A percentile compares a stretch with the other conserved stretches of the same genome.
These are phyloP conservation scores for Oreochromis spilurus DNA, from an alignment of 2,113 vertebrate species.

Conservation along the genomic window DNA sequence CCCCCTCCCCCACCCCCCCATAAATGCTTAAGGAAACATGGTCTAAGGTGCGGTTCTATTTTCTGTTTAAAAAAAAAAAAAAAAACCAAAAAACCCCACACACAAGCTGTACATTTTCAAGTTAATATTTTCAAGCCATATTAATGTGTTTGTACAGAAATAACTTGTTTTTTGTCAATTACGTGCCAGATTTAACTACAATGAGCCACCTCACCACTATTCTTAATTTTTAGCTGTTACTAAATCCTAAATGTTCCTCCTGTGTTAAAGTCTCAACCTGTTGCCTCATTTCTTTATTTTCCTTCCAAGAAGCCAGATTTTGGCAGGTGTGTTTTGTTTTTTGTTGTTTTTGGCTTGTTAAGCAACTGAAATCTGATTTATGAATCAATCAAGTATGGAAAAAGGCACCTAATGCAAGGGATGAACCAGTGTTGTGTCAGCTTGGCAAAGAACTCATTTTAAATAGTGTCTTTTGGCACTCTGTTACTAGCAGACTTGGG, in stretches of 20 bases:
- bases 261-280: too few species aligned
- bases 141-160: not conserved
- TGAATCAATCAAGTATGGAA: not conserved
- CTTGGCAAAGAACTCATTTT: too few species aligned
- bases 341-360: too few species aligned
- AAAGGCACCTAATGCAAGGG: not conserved
- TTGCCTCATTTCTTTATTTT: too few species aligned
- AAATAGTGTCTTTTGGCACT: too few species aligned
- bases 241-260: too few species aligned
- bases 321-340: too few species aligned
- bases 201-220: not conserved
- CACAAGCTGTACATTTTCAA: not conserved
- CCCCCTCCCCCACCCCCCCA: not conserved
- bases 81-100: not conserved
- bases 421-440: too few species aligned
- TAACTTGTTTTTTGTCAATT: not conserved
- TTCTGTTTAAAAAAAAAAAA: too few species aligned
- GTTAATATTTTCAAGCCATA: not conserved
- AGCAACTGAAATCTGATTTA: not conserved
- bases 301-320: too few species aligned
- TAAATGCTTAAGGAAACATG: slow-evolving; percentile 57
- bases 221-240: not conserved
- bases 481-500: too few species aligned
- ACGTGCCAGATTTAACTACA: not conserved
- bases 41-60: not conserved